These are phyloP conservation scores for Odontothrips loti DNA, from an alignment of 2,888 invertebrate species.

Conservation along the genomic window DNA sequence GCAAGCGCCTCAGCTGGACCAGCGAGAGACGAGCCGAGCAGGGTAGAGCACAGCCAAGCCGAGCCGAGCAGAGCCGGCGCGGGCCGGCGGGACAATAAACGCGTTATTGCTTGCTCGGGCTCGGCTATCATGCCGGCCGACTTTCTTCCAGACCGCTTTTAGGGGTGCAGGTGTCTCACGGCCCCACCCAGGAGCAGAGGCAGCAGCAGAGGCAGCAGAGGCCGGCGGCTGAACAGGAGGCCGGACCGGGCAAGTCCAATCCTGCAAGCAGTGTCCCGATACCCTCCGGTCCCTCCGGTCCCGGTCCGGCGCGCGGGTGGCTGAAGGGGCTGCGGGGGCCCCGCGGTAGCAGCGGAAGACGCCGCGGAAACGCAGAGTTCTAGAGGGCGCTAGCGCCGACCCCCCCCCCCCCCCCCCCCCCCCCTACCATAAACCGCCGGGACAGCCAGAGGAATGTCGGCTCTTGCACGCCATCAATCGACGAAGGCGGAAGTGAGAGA, in stretches of 20 bases:
- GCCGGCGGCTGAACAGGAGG: background rate
- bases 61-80: background rate
- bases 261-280: background rate
- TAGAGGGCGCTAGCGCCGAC: background rate
- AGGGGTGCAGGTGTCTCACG: too few relatives aligned
- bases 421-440: background rate
- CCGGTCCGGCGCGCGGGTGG: background rate
- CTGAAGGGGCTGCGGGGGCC: too few relatives aligned
- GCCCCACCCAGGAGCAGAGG: too few relatives aligned
- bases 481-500: background rate
- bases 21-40: background rate
- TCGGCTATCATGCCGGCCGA: background rate
- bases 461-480: background rate
- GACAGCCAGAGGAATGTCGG: background rate
- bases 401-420: background rate
- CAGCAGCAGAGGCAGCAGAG: background rate
- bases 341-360: too few relatives aligned
- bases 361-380: too few relatives aligned
- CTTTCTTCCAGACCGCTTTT: too few relatives aligned
- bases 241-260: background rate
- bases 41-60: background rate
- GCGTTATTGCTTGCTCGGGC: background rate
- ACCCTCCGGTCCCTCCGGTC: background rate
- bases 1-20: background rate
- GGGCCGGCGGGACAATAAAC: background rate